phyloP scores from a whole-genome alignment of 2,113 vertebrate genomes.

The Zapornia atra region DNA sequence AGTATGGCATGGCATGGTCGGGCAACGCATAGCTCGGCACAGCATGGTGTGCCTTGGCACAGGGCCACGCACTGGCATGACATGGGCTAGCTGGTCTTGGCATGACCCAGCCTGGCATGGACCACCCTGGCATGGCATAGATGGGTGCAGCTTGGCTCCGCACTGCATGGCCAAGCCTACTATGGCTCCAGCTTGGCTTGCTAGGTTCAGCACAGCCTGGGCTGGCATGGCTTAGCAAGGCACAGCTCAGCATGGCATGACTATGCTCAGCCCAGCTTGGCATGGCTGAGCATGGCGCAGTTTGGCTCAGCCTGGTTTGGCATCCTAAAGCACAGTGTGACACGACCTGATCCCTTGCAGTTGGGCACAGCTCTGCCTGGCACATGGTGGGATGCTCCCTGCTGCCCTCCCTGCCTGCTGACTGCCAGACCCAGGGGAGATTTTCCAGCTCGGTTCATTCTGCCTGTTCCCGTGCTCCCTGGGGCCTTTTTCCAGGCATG shows the following conservation, averaged over 20 bases:
- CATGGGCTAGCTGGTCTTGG: neutral
- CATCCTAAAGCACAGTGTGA: neutral
- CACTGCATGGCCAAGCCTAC: neutral
- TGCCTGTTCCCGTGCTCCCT: fast-evolving
- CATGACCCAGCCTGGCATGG: neutral
- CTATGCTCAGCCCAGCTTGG: neutral
- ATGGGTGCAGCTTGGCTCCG: neutral
- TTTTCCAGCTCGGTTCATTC: slow-evolving; percentile 37
- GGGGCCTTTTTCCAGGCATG: neutral
- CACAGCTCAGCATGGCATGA: neutral
- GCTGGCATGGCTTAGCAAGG: neutral
- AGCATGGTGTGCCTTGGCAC: neutral
- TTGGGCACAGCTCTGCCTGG: neutral
- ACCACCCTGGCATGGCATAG: neutral
- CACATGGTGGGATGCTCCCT: neutral
- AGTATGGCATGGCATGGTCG: neutral
- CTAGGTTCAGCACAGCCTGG: neutral
- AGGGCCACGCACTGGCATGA: neutral
- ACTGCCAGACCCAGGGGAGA: neutral
- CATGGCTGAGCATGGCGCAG: neutral
- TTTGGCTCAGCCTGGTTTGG: neutral
- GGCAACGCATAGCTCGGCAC: neutral
- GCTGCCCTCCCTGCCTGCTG: neutral
- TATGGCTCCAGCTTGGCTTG: neutral
- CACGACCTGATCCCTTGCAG: fast-evolving